Evolutionary conservation across 2,888 invertebrate species (phyloP), one percentile per base, ranked within the genome.

Genomic region (Nephrocerus scutellatus): DNA sequence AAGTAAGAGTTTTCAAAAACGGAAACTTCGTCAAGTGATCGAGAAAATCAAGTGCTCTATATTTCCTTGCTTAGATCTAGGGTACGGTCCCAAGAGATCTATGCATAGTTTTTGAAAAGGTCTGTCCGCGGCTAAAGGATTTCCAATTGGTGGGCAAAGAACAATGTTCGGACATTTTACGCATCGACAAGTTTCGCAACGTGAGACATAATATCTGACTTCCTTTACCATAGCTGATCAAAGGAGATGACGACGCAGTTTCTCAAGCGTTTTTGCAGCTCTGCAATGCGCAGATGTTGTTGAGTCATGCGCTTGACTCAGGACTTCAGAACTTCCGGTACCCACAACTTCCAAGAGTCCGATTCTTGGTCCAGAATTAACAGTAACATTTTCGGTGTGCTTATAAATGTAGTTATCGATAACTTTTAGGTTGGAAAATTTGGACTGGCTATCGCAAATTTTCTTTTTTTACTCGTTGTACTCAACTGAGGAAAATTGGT

Each of bases 191-290:
- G 35, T 16, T 3, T 36, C 31, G 22, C 48, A 50, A n/a, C 14
- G 16, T n/a, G 16, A 10, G 5, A 50, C 20, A n/a, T 32, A 19
- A 13, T 2, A 5, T 24, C 36, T 13, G 2, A 48, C 43, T 5
- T 48, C 40, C 4, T 10, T n/a, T 8, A 18, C 18, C 35, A 46
- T 35, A n/a, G 30, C 25, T 9, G 48, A 47, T 48, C 48, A 48
- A 26, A 35, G 43, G 24, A 35, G 46, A 20, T 33, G 28, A 14
- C 12, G 14, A n/a, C 30, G 23, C 10, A 40, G 28, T 22, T 34
- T 23, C 7, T 13, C 24, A 13, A 44, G 7, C 6, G 48, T 46
- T 31, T 40, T 42, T 4, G 28, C 20, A 7, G 24, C 12, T 2
- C 40, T 41, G 3, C 48, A 35, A 22, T 45, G 39, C n/a, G 25